A percentile compares a stretch with the other conserved stretches of the same genome.
Conservation (phyloP, 2,888 invertebrate genomes). For the Ptycholaimellus sp. region DNA sequence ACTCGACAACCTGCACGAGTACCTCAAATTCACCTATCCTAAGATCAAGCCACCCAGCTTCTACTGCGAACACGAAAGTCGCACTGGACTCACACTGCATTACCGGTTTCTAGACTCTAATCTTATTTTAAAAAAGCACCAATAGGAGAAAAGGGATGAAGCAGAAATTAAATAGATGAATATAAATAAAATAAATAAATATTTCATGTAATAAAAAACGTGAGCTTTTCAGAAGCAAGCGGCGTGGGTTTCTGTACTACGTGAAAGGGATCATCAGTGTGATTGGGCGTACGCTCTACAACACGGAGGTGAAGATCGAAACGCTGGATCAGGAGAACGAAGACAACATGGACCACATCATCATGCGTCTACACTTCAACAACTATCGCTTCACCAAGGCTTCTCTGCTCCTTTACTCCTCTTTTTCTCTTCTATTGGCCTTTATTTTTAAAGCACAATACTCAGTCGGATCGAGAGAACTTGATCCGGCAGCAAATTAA, state of each 20-base stretch:
- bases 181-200: background rate
- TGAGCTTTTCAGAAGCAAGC: conserved; percentile 40
- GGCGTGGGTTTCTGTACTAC: conserved; percentile 78
- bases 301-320: conserved; percentile 76
- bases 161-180: conserved; percentile 1
- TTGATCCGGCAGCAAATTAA: conserved; percentile 11
- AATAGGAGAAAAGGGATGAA: conserved; percentile 1
- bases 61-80: conserved; percentile 79
- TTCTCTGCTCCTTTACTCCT: too few species aligned
- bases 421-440: too few species aligned
- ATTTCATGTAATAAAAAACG: background rate
- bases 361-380: conserved; percentile 75
- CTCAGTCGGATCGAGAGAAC: too few species aligned
- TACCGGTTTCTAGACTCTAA: conserved; percentile 37
- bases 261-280: conserved; percentile 44
- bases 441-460: too few species aligned
- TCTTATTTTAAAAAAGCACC: background rate
- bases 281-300: conserved; percentile 45
- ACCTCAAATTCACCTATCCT: conserved; percentile 25
- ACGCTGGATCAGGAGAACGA: conserved; percentile 58
- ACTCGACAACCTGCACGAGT: conserved; percentile 20
- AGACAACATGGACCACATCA: conserved; percentile 72
- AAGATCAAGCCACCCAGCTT: conserved; percentile 74
- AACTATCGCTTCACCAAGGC: conserved; percentile 40
- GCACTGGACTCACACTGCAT: conserved; percentile 69